Base-by-base conservation (phyloP, 2,888 invertebrate species). In the Drosophila stalkeri region DNA sequence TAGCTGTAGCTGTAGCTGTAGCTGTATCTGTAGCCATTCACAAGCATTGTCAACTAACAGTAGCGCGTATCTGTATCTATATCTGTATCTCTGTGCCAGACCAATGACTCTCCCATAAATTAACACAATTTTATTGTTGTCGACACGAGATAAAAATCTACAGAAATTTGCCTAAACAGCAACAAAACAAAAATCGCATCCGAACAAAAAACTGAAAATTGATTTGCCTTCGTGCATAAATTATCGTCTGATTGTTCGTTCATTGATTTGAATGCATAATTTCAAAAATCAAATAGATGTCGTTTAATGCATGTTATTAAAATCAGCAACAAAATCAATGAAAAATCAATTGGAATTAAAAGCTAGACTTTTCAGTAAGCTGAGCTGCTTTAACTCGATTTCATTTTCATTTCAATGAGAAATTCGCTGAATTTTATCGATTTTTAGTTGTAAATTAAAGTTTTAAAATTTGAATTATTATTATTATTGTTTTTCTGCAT, bases 121-220 rank as follows among this genome's bases (percentile, higher is more conserved):
- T 87, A 90, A 85, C 82, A 84, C 80, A 87, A 82, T 87, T 88
- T 88, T 89, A 88, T 90, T 89, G 87, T 85, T 89, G 86, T 87
- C 86, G 88, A 89, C 87, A 89, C 82, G 81, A 89, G 87, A 88
- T 86, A 70, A 70, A 79, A 74, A 88, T 90, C 90, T 67, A 81
- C 74, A 64, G 37, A 89, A 78, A 89, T 86, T 86, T 86, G 82
- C 85, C 76, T 87, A 86, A 86, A 84, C 80, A 87, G 83, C 86
- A 88, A 77, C 75, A 74, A 83, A 81, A 81, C 77, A 31, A 66
- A 76, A 79, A 79, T 72, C 72, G 69, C 72, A 64, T 72, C 61
- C 59, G 60, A 81, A 64, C 52, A 69, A 69, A 75, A 75, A 77
- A 83, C 75, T 61, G 72, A 84, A 87, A 89, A 82, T 89, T 81